Evolutionary conservation across 2,888 invertebrate genomes (phyloP).

Genomic region (Cryptocephalus moraei): DNA sequence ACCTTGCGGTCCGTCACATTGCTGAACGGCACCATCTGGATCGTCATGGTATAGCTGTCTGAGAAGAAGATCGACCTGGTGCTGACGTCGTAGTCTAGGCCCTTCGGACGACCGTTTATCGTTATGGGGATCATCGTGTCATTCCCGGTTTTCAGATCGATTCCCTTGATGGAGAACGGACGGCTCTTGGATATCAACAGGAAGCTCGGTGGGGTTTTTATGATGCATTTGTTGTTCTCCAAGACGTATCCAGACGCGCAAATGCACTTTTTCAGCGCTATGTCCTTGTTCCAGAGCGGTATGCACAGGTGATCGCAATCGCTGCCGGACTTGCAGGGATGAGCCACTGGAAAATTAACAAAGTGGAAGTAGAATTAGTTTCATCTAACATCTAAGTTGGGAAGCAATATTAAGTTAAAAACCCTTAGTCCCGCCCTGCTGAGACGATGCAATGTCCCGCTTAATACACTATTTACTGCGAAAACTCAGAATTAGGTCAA

Average conservation of each 20-base stretch:
- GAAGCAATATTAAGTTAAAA: too few relatives aligned
- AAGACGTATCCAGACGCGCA: conserved; percentile 64
- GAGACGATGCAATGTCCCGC: too few relatives aligned
- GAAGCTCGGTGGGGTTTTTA: conserved; percentile 48
- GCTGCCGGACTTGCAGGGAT: conserved; percentile 57
- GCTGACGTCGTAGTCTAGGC: conserved; percentile 57
- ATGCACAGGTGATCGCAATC: conserved; percentile 74
- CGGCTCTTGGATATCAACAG: conserved; percentile 54
- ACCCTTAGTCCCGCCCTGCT: too few relatives aligned
- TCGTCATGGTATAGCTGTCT: conserved; percentile 39
- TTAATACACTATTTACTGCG: too few relatives aligned
- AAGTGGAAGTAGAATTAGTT: too few relatives aligned
- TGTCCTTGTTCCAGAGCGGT: conserved; percentile 46
- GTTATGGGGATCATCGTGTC: conserved; percentile 62
- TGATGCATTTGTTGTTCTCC: conserved; percentile 49
- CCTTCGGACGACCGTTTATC: conserved; percentile 52
- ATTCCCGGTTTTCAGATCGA: conserved; percentile 39
- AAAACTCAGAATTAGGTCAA: too few relatives aligned
- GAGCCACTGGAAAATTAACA: conserved; percentile 42
- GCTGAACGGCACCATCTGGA: conserved; percentile 19
- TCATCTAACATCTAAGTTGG: too few relatives aligned
- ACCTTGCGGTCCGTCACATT: conserved; percentile 33
- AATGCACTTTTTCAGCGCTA: conserved; percentile 53
- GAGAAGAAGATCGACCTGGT: conserved; percentile 38
- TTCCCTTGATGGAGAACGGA: conserved; percentile 62